Base-by-base conservation (phyloP, 2,888 invertebrate genomes). In the Eudemis profundana region DNA sequence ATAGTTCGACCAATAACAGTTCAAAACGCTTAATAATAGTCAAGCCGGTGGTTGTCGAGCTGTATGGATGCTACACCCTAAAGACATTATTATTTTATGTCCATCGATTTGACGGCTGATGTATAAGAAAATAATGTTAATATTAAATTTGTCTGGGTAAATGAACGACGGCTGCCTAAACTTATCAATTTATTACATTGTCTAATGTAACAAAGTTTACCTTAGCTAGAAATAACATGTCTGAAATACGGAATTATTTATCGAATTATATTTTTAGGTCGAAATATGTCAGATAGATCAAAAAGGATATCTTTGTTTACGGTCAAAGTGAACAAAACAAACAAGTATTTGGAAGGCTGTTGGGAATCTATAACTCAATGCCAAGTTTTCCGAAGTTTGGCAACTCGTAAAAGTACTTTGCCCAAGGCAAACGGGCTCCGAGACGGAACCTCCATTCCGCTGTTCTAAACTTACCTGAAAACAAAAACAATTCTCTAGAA, bases 301-400 rank as follows among this genome's bases (percentile, higher is more conserved):
- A 77, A 82, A 78, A 79, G 76, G 78, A 83, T 83, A 86, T 86
- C 83, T 83, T 84, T 89, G 87, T 89, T 90, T 90, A 85, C 85
- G 83, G 83, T 79, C 81, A 83, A 86, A 86, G 78, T 80, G 82
- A 86, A 84, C 83, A 87, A 89, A 91, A 90, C 87, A 90, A 90
- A 87, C 87, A 89, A 90, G 86, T 87, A 86, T 89, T 88, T 82
- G 85, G 84, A 83, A 86, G 85, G 86, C 87, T 83, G 88, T 87
- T 83, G 83, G 87, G 84, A 89, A 90, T 91, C 90, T 89, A 91
- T 91, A 91, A 92, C 90, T 90, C 89, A 90, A 89, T 91, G 90
- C 86, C 84, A 89, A 90, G 87, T 90, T 90, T 83, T 70, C 71
- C 78, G 69, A 85, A 91, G 85, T 89, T 90, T 66, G 79, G 73